A percentile compares a stretch with the other conserved stretches of the same genome.
Evolutionary conservation across 1,140 invertebrate species (phyloP).

Genomic region (Aplysia californica): DNA sequence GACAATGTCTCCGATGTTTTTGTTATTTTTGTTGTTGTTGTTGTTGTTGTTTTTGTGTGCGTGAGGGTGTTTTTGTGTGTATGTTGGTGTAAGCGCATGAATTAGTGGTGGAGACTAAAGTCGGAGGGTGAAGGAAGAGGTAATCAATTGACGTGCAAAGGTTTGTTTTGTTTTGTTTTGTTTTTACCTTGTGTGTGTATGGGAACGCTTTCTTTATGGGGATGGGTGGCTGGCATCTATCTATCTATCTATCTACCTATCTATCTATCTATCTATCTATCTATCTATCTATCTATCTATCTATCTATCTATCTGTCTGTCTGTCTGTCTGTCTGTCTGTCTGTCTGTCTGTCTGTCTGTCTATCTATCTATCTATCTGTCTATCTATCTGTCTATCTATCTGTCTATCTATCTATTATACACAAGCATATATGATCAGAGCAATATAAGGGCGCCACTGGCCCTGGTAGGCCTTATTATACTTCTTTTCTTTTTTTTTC

Average conservation of each 20-base stretch:
- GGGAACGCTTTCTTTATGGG: background rate
- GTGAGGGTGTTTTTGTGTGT: background rate
- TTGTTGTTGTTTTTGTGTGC: no score
- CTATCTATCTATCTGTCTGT: background rate
- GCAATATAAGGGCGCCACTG: no score
- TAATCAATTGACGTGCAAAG: no score
- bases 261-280: background rate
- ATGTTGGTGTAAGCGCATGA: background rate
- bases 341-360: background rate
- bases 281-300: background rate
- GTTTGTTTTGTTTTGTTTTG: no score
- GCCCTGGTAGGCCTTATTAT: no score
- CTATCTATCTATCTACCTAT: background rate
- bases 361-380: background rate
- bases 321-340: background rate
- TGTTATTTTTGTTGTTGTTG: no score
- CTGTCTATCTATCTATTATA: background rate
- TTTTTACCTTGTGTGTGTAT: background rate
- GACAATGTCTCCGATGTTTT: no score
- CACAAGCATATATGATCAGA: background rate
- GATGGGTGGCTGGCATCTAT: no score
- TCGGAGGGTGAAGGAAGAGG: no score
- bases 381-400: background rate
- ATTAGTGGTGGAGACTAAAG: no score
- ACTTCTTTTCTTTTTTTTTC: background rate